A percentile compares a stretch with the other conserved stretches of the same genome.
Evolutionary conservation across 2,113 vertebrate species (phyloP).

Genomic region (Excalfactoria chinensis): DNA sequence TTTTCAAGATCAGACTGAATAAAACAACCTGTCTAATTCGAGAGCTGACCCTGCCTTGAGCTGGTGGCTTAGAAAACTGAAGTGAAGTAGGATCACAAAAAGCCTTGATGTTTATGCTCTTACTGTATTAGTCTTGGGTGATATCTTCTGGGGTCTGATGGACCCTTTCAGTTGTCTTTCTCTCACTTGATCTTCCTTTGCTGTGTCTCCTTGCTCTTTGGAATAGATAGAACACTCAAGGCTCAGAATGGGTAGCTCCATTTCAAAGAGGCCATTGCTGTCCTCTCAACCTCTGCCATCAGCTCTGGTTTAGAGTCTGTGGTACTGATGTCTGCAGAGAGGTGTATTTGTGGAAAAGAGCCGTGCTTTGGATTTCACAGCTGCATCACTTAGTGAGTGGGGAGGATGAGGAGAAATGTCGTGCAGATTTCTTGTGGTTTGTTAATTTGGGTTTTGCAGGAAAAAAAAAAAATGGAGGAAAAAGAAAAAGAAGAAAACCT

Average conservation of each 20-base stretch:
- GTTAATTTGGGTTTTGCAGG: not conserved
- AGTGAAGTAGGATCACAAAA: not conserved
- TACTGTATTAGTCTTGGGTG: not conserved
- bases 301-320: not conserved
- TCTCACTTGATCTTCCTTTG: not conserved
- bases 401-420: not conserved
- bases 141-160: not conserved
- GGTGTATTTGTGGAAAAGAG: not conserved
- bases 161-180: not conserved
- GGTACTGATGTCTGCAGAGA: not conserved
- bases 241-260: not conserved
- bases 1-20: not conserved
- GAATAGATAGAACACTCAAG: not conserved
- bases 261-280: not conserved
- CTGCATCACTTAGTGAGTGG: not conserved
- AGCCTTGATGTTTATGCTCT: not conserved
- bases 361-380: not conserved
- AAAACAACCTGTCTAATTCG: not conserved
- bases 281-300: not conserved
- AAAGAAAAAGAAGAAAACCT: not conserved
- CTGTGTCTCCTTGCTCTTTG: not conserved
- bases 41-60: not conserved
- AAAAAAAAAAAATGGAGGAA: not conserved
- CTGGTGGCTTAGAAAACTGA: not conserved
- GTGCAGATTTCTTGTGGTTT: conserved; percentile 11